phyloP scores from a whole-genome alignment of 2,888 invertebrate genomes.

The Prosapia bicincta region DNA sequence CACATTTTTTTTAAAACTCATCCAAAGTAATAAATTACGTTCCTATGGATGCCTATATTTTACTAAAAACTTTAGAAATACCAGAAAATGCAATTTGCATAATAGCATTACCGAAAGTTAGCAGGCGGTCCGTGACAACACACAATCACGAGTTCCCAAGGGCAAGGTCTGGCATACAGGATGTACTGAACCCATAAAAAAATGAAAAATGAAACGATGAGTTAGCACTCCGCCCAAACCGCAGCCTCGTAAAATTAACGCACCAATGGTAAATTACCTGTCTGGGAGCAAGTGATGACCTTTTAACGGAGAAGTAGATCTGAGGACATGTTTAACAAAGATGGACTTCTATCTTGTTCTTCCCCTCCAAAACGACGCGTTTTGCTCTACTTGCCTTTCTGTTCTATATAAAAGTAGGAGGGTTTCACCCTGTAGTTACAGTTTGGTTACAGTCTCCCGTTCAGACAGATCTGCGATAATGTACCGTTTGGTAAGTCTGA shows the following conservation, averaged over 20 bases:
- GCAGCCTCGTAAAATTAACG: neutral
- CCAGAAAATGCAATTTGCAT: neutral
- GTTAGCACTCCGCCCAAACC: neutral
- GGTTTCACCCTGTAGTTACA: neutral
- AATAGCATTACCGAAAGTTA: neutral
- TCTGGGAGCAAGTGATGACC: neutral
- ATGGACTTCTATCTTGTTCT: neutral
- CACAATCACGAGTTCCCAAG: neutral
- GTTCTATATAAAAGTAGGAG: neutral
- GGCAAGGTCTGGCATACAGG: neutral
- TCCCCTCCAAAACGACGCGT: neutral
- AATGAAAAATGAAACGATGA: neutral
- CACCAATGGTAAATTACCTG: neutral
- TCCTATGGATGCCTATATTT: no score
- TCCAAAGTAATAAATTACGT: no score
- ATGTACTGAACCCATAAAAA: neutral
- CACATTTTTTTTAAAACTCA: no score
- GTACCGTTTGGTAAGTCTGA: conserved; percentile 18
- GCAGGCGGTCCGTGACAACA: neutral
- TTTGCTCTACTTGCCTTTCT: neutral
- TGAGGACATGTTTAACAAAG: conserved; percentile 2
- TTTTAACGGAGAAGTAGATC: neutral
- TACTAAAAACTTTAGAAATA: no score
- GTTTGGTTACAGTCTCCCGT: neutral
- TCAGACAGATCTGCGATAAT: neutral